Conservation (phyloP, 2,797 vertebrate genomes). For the Cossypha niveicapilla region DNA sequence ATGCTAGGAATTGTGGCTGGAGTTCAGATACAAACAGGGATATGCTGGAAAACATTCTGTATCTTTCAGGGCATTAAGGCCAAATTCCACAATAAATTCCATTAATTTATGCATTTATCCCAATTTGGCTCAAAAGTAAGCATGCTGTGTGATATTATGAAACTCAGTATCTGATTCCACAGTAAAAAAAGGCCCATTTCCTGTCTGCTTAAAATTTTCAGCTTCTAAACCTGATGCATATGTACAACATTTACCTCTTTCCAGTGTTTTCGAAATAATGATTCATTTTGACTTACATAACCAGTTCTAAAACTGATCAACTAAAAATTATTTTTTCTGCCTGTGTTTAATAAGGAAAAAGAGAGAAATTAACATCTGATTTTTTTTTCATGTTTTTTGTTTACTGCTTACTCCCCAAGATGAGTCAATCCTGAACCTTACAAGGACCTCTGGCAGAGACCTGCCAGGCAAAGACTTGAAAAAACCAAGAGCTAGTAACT, state of each 20-base stretch:
- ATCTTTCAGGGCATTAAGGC: not conserved
- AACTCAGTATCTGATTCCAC: not conserved
- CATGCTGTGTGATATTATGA: slow-evolving; percentile 13
- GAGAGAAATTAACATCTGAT: not conserved
- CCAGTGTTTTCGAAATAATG: not conserved
- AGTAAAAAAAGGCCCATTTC: not conserved
- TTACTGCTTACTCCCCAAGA: not conserved
- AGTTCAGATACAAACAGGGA: not conserved
- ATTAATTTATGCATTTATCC: slow-evolving; percentile 24
- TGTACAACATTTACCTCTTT: not conserved
- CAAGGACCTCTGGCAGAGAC: not conserved
- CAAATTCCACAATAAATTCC: slow-evolving; percentile 7
- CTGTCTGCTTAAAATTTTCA: not conserved
- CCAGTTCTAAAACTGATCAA: not conserved
- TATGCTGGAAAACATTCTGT: not conserved
- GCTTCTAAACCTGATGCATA: not conserved
- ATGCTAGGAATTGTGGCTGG: not conserved
- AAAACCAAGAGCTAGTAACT: not conserved
- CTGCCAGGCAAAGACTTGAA: not conserved
- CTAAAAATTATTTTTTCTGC: not conserved
- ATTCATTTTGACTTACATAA: not conserved
- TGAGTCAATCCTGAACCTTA: not conserved
- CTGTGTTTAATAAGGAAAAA: not conserved
- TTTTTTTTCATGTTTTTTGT: not conserved
- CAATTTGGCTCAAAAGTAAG: slow-evolving; percentile 12